Percentiles rank a stretch among this genome's conserved stretches.
phyloP scores from a whole-genome alignment of 2,888 invertebrate genomes.

The Drosophila kambysellisi region DNA sequence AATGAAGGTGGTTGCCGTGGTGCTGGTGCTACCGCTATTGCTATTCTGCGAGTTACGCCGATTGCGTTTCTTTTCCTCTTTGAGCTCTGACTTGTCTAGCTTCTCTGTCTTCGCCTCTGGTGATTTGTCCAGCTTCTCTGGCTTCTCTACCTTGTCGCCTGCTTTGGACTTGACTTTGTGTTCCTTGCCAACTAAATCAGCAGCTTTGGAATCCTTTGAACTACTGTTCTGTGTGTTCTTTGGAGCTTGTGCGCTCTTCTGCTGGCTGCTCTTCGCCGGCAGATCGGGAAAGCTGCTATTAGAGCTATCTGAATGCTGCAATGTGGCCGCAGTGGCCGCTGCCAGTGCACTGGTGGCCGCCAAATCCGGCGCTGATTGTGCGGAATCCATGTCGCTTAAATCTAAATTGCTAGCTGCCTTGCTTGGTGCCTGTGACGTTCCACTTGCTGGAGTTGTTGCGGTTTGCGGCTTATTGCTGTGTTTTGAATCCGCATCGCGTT shows the following conservation, averaged over 20 bases:
- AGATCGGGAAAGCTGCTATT: conserved; percentile 85
- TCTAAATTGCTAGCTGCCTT: conserved; percentile 74
- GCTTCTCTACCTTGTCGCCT: conserved; percentile 87
- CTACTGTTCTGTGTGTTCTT: conserved; percentile 39
- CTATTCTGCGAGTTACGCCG: conserved; percentile 78
- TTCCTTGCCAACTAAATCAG: conserved; percentile 45
- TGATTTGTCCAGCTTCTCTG: conserved; percentile 85
- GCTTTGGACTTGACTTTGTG: conserved; percentile 61
- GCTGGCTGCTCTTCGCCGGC: conserved; percentile 61
- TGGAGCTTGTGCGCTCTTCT: conserved; percentile 29
- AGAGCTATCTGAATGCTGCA: conserved; percentile 83
- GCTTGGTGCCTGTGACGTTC: conserved; percentile 28
- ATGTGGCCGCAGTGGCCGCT: conserved; percentile 58
- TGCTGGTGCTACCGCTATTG: conserved; percentile 48
- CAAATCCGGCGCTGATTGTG: conserved; percentile 77
- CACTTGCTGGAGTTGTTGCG: conserved; percentile 8
- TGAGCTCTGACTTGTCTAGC: conserved; percentile 86
- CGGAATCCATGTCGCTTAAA: conserved; percentile 81
- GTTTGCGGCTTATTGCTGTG: conserved; percentile 42
- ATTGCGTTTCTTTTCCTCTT: conserved; percentile 87
- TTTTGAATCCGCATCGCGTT: conserved; percentile 49
- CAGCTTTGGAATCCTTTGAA: conserved; percentile 43
- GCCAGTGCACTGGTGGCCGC: conserved; percentile 65
- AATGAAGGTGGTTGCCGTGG: conserved; percentile 79
- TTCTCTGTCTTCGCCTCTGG: conserved; percentile 83